phyloP scores from a whole-genome alignment of 1,140 invertebrate species.

The Helicoverpa armigera region DNA sequence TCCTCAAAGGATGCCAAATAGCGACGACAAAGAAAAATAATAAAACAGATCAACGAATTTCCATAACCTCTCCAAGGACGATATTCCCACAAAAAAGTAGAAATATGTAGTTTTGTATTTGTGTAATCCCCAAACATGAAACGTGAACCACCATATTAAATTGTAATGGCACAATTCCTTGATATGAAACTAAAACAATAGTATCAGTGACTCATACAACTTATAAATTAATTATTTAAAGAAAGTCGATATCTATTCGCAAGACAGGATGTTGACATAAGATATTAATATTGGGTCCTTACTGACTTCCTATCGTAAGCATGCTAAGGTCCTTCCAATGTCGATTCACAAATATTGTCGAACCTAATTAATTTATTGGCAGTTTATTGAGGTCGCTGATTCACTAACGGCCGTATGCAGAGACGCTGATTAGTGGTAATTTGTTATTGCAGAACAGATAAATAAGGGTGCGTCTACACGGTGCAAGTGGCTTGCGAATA shows the following conservation, averaged over 20 bases:
- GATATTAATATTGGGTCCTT: slow-evolving; percentile 37
- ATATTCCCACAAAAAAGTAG: no score
- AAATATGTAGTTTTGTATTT: no score
- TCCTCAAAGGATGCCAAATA: neutral
- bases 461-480: no score
- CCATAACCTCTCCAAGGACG: no score
- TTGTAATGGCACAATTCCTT: no score
- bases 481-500: no score
- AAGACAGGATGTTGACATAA: slow-evolving; percentile 51
- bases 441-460: no score
- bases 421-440: no score
- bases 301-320: slow-evolving; percentile 5
- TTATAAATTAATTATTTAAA: slow-evolving; percentile 34
- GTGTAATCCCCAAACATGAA: no score
- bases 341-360: slow-evolving; percentile 51
- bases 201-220: slow-evolving; percentile 1
- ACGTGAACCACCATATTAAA: no score
- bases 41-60: neutral
- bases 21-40: neutral
- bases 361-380: slow-evolving; percentile 59
- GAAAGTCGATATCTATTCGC: slow-evolving; percentile 43
- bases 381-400: slow-evolving; percentile 59
- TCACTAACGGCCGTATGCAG: neutral
- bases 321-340: slow-evolving; percentile 57
- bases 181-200: neutral